Evolutionary conservation across 2,888 invertebrate species (phyloP), one percentile per base, ranked within the genome.

Genomic region (Dendrolimus pini): DNA sequence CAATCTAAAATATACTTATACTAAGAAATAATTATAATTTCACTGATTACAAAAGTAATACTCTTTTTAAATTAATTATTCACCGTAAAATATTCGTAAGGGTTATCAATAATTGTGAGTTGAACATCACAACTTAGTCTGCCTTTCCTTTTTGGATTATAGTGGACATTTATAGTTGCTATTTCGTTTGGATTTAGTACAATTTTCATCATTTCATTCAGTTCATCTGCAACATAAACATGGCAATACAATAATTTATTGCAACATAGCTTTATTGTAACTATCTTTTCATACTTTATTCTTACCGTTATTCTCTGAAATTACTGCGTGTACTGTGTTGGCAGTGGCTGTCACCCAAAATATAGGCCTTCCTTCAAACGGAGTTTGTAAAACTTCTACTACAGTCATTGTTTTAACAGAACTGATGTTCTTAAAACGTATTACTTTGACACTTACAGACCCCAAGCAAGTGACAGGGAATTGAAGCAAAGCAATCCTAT

Each of bases 381-480:
- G 56, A 2, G 75, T 52, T 55, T 78, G 76, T 52, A 69, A 55
- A n/a, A 89, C 65, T 53, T 80, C 67, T 42, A 79, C 68, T 1
- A 65, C 56, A 1, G 88, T 80, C 7, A 72, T 59, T 59, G 79
- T 78, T 60, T 80, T 82, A 1, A 85, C 80, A 14, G 80, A 65
- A 61, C 80, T 80, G 54, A 85, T 80, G 63, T 88, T 89, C 70
- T 82, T 82, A 57, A 88, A 85, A 13, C 70, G 62, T 57, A 90
- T 82, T n/a, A 65, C 55, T 66, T 75, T 82, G 54, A 59, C 71
- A 55, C 74, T 82, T 10, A 80, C 67, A 10, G 89, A 84, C 41
- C 89, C 89, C 52, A 90, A 71, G 63, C 88, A 90, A 8, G 90
- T 90, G 0, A 89, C 81, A 7, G 89, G 85, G 60, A 89, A 85